phyloP scores from a whole-genome alignment of 2,113 vertebrate genomes.

The Melanostigma gelatinosum region DNA sequence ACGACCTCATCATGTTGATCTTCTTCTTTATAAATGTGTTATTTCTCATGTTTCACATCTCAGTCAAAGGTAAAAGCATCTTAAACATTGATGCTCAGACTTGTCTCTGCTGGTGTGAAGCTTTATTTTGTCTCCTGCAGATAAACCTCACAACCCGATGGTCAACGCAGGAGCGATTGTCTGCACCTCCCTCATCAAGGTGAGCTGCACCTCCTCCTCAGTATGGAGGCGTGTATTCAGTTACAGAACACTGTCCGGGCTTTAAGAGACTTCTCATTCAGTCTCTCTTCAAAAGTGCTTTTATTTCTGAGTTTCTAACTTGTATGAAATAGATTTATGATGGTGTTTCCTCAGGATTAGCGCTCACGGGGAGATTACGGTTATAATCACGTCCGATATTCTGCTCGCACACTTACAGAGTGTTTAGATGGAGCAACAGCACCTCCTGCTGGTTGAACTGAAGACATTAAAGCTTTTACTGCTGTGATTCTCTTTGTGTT shows the following conservation, averaged over 20 bases:
- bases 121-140: slow-evolving; percentile 72
- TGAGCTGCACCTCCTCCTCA: slow-evolving; percentile 68
- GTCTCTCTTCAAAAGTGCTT: no score
- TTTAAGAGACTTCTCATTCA: no score
- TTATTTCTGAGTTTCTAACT: not conserved
- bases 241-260: no score
- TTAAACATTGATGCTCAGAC: not conserved
- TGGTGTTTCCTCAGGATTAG: slow-evolving; percentile 55
- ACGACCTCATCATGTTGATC: not conserved
- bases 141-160: slow-evolving; percentile 99
- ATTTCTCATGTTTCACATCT: not conserved
- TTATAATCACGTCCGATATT: slow-evolving; percentile 50
- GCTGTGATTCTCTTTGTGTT: slow-evolving; percentile 75
- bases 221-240: no score
- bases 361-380: slow-evolving; percentile 65
- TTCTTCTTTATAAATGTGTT: no score
- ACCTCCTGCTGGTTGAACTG: slow-evolving; percentile 54
- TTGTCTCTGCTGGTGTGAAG: not conserved
- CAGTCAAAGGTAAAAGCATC: not conserved
- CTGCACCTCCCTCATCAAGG: slow-evolving; percentile 98
- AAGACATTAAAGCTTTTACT: not conserved
- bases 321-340: slow-evolving; percentile 26
- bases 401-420: not conserved
- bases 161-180: slow-evolving; percentile 99
- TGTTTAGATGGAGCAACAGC: slow-evolving; percentile 16